These are phyloP conservation scores for Salminus brasiliensis DNA, from an alignment of 2,113 vertebrate species.

Conservation along the genomic window DNA sequence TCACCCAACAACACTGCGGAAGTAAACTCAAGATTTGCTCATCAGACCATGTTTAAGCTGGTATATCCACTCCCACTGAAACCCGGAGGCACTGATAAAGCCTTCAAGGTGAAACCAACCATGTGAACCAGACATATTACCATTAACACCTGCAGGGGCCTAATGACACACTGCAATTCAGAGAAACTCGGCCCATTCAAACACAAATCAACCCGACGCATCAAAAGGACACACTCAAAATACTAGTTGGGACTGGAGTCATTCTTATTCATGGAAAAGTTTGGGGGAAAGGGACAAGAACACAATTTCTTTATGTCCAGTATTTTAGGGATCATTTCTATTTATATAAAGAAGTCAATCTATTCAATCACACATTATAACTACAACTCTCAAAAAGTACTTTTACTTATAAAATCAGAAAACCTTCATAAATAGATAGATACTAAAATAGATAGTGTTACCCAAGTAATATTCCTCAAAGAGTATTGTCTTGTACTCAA, in stretches of 20 bases:
- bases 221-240: background rate
- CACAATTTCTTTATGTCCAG: background rate
- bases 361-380: too few relatives aligned
- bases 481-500: too few relatives aligned
- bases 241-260: background rate
- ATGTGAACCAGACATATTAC: background rate
- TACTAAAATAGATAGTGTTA: too few relatives aligned
- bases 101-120: background rate
- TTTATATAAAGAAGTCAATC: too few relatives aligned
- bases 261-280: background rate
- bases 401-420: too few relatives aligned
- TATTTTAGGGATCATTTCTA: too few relatives aligned
- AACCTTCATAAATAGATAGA: too few relatives aligned
- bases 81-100: background rate
- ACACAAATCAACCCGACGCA: background rate
- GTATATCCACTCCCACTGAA: constrained; percentile 44
- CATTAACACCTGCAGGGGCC: constrained; percentile 3
- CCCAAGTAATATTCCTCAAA: too few relatives aligned
- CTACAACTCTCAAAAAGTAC: too few relatives aligned
- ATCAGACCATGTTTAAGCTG: constrained; percentile 11
- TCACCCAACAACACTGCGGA: background rate
- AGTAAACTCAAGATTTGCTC: constrained; percentile 4
- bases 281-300: background rate
- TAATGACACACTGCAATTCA: background rate
- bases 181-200: background rate